These are phyloP conservation scores for Epinotia ramella DNA, from an alignment of 2,888 invertebrate species.

Conservation along the genomic window DNA sequence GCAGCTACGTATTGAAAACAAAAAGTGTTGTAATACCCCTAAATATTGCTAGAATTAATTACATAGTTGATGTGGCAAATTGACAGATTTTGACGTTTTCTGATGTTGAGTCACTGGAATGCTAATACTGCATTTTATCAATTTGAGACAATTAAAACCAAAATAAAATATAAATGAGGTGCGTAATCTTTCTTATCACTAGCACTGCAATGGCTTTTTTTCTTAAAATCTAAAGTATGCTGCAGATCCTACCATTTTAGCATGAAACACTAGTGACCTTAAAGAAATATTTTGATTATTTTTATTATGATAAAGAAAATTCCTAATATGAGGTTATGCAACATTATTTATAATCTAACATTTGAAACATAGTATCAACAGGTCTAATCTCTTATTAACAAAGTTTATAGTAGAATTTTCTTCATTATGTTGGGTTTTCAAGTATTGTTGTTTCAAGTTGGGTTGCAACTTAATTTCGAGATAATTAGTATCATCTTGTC, in stretches of 20 bases:
- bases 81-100: constrained; percentile 82
- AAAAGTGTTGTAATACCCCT: constrained; percentile 11
- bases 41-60: constrained; percentile 39
- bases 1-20: constrained; percentile 1
- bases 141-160: constrained; percentile 49
- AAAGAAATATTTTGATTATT: constrained; percentile 3
- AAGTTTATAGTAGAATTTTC: background rate
- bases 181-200: background rate
- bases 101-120: constrained; percentile 64
- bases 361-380: background rate
- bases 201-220: background rate
- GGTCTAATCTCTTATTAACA: background rate
- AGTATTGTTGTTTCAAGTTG: too few species aligned
- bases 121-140: constrained; percentile 49
- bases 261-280: background rate
- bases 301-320: background rate
- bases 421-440: background rate
- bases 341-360: background rate
- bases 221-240: background rate
- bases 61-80: constrained; percentile 79
- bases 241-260: background rate
- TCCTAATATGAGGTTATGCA: background rate
- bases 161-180: background rate
- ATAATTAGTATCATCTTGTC: background rate
- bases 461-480: background rate